Base-by-base conservation (phyloP, 2,797 vertebrate genomes). In the Odontamblyopus rebecca region DNA sequence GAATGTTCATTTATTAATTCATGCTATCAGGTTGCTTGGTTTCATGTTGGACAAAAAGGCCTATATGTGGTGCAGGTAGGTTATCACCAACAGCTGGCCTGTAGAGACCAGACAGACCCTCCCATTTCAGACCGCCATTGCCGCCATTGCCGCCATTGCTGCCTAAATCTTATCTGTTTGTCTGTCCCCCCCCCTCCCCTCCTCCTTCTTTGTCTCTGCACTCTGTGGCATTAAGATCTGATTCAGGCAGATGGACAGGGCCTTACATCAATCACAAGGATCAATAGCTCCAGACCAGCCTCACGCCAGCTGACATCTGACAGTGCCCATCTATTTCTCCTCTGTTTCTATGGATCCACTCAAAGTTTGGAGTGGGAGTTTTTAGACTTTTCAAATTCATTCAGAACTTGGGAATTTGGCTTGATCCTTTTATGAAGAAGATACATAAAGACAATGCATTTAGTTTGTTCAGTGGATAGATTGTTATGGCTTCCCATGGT, bases 41-140 rank as follows among this genome's bases (percentile, higher is more conserved):
- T 90, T 91, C 89, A 83, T 93, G 92, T 93, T 93, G 91, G 89
- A 89, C 86, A 93, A 90, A 93, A 90, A 90, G 87, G 64, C 18
- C 80, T 85, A 29, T 63, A 82, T 79, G 86, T 82, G 83, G 84
- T 11, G 86, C 86, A 92, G 91, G 92, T 93, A 91, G 88, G 86
- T 89, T 93, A 92, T 92, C 93, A 92, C 77, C 85, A 88, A 86
- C 93, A 93, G 93, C 91, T 94, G 93, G 92, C 87, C 82, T 41
- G 72, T 82, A 78, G 79, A 30, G 68, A 70, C 80, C 81, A 67
- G 80, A 71, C 79, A 56, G 48, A 75, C 76, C 77, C 80, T 74
- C 77, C 75, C 61, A 68, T 73, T 60, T 71, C 68, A 69, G 44
- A 48, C 44, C 66, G 71, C 18, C 69, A 68, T 67, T 86, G 75